Base-by-base conservation (phyloP, 2,888 invertebrate species). In the Dryobota labecula region DNA sequence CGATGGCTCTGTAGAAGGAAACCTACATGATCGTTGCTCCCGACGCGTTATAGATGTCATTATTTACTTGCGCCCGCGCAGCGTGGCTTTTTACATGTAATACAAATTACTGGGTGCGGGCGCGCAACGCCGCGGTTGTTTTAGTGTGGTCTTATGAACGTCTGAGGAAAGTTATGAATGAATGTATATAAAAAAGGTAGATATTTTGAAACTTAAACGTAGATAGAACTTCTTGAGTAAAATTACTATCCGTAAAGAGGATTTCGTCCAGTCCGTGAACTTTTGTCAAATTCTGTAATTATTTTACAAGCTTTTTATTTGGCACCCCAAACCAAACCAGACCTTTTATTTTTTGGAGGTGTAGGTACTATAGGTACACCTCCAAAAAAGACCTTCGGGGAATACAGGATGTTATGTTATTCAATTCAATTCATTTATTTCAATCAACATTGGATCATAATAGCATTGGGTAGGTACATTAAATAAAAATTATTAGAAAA, bases 1-100 rank as follows among this genome's bases (percentile, higher is more conserved):
- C 92, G 91, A 90, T 85, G 90, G 89, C 85, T 84, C 92, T 92
- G 85, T 88, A 89, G 90, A 92, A 93, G 93, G 93, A 93, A 93
- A 94, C 83, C 88, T 87, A 90, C 91, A 90, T 91, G 93, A 93
- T 93, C 91, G 92, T 91, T 90, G 88, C 90, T 90, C 87, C 90
- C 90, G 90, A 91, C 90, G 86, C 88, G 90, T 92, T 94, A 93
- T 93, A 87, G 92, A 89, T 91, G 92, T 92, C 92, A 92, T 94
- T 94, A 94, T 93, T 92, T 91, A 90, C 90, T 87, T 85, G 87
- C 83, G 85, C 84, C 76, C 54, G 84, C 77, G 83, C 71, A 51
- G 76, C 63, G 56, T 76, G 67, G 79, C 80, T 84, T 83, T 86
- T 84, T 82, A 86, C 83, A 76, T 81, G 78, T 78, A 73, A 73